Base-by-base conservation (phyloP, 2,888 invertebrate genomes). In the Empis livida region DNA sequence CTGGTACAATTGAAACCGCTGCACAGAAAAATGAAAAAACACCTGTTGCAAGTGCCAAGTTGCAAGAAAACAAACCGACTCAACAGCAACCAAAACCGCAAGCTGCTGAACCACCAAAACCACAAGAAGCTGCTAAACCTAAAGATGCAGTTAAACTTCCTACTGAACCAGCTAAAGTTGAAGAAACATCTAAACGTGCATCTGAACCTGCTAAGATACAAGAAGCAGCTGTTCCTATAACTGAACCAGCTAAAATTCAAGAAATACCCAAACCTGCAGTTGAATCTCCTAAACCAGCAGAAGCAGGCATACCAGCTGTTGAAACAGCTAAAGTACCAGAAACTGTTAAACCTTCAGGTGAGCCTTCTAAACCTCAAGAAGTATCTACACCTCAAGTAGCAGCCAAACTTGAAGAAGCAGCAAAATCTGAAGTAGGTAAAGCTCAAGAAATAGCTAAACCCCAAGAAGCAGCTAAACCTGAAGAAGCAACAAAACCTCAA, bases 291-390 rank as follows among this genome's bases (percentile, higher is more conserved):
- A 92, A 92, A 71, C 72, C 10, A 1, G 35, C 20, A 16, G 49
- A 51, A 38, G 9, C 27, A 11, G 13, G 32, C 11, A 63, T 89
- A 93, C 31, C 94, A 95, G 68, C 90, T 94, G 91, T 75, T 94
- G 60, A 69, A 94, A 95, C 66, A 94, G 16, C 86, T 6, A 2
- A 44, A 42, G 65, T 73, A 45, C 10, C 16, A 1, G 52, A 51
- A 15, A 10, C 44, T 15, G 84, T 84, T 13, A 84, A 80, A 44
- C 78, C 80, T 45, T 76, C 76, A 15, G 75, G 46, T 2, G 46
- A 50, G 17, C n/a, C 30, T 31, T 20, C 41, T 1, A 64, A 90
- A 93, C 30, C 94, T 93, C 68, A 69, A 93, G 11, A 53, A 89
- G 13, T 39, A 90, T 50, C 94, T 94, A 63, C 51, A 15, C 30